phyloP scores from a whole-genome alignment of 2,113 vertebrate species.

The Falco punctatus region DNA sequence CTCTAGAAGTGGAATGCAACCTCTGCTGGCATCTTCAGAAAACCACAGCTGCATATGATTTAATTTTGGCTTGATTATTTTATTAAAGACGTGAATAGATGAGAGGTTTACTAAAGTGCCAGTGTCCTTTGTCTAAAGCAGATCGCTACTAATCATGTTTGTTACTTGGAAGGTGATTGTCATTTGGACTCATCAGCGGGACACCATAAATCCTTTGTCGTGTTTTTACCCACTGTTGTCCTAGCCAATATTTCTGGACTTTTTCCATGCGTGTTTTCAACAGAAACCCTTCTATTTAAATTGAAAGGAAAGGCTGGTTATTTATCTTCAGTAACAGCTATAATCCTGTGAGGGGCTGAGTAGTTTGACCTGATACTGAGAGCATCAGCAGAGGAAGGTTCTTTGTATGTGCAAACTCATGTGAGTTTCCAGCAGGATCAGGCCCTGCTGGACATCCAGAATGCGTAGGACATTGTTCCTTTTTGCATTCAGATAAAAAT shows the following conservation, averaged over 20 bases:
- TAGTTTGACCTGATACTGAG: not conserved
- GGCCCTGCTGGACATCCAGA: not conserved
- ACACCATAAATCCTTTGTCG: not conserved
- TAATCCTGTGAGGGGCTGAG: not conserved
- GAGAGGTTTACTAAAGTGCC: not conserved
- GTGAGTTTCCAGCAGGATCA: not conserved
- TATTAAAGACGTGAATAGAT: not conserved
- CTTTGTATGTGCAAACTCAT: not conserved
- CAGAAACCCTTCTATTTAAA: not conserved
- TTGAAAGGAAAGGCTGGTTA: not conserved
- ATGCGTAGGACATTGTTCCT: not conserved
- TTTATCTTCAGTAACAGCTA: not conserved
- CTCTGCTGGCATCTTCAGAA: not conserved
- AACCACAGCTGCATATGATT: not conserved
- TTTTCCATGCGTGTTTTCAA: not conserved
- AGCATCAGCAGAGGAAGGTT: not conserved
- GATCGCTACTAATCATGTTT: not conserved
- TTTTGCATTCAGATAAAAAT: not conserved
- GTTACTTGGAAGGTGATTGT: not conserved
- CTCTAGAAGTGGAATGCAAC: not conserved
- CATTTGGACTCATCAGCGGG: not conserved
- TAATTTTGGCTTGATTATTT: not conserved
- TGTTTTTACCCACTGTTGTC: not conserved
- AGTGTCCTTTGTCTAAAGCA: not conserved
- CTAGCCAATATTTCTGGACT: not conserved